Percentiles rank a stretch among this genome's conserved stretches.
Conservation (phyloP, 2,888 invertebrate species). For the Melitaea athalia region DNA sequence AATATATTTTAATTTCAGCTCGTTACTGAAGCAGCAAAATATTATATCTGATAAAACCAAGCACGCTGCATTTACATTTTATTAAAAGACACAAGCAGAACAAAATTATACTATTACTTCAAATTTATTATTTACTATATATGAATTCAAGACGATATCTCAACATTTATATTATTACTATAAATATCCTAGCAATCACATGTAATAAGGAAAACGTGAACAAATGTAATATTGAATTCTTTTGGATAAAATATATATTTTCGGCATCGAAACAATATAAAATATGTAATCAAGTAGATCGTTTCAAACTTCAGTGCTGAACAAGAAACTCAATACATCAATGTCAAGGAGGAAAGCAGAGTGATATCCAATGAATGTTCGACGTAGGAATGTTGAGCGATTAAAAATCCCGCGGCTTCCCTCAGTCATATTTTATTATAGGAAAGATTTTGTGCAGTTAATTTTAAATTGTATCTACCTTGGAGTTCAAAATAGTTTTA, state of each 20-base stretch:
- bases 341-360: constrained; percentile 58
- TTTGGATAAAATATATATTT: background rate
- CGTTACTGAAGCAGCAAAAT: too few relatives aligned
- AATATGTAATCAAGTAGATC: constrained; percentile 10
- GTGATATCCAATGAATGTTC: constrained; percentile 61
- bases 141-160: too few relatives aligned
- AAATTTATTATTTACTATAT: background rate
- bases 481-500: background rate
- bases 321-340: constrained; percentile 65
- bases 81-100: too few relatives aligned
- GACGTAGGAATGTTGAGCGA: constrained; percentile 60
- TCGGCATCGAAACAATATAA: background rate
- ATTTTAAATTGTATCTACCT: background rate
- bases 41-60: too few relatives aligned
- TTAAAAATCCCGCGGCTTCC: constrained; percentile 39
- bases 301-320: constrained; percentile 22
- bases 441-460: background rate
- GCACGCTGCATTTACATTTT: too few relatives aligned
- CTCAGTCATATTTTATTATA: background rate
- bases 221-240: background rate
- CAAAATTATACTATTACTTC: background rate
- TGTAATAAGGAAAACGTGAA: background rate
- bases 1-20: too few relatives aligned
- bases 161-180: too few relatives aligned
- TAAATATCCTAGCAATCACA: background rate